Evolutionary conservation across 2,113 vertebrate species (phyloP).

Genomic region (Mobula hypostoma): DNA sequence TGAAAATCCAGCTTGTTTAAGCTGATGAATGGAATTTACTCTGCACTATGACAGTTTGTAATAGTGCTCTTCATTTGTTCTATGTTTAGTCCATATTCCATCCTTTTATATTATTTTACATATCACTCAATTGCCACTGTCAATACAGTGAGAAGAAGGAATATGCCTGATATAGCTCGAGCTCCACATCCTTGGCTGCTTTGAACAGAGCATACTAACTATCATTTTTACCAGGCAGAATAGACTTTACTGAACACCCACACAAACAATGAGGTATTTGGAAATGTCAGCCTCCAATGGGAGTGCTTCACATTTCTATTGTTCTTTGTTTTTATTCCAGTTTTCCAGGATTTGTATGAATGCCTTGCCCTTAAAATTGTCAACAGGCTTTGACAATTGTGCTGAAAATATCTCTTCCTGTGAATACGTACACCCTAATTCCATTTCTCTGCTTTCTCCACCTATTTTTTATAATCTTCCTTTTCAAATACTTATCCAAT

Average conservation of each 20-base stretch:
- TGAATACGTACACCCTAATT: background rate
- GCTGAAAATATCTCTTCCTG: background rate
- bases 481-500: background rate
- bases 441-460: background rate
- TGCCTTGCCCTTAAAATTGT: background rate
- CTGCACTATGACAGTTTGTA: background rate
- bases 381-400: background rate
- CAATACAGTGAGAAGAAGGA: background rate
- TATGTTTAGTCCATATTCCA: background rate
- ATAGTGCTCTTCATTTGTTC: conserved; percentile 11
- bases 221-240: background rate
- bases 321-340: background rate
- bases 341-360: background rate
- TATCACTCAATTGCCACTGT: conserved; percentile 20
- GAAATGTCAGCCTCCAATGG: background rate
- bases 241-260: background rate
- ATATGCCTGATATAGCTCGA: background rate
- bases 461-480: background rate
- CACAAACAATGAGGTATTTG: background rate
- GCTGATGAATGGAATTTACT: background rate
- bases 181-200: background rate
- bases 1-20: background rate
- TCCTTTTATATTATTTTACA: background rate
- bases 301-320: background rate
- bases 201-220: background rate